These are phyloP conservation scores for Indicator maculatus DNA, from an alignment of 2,113 vertebrate genomes.

Conservation along the genomic window DNA sequence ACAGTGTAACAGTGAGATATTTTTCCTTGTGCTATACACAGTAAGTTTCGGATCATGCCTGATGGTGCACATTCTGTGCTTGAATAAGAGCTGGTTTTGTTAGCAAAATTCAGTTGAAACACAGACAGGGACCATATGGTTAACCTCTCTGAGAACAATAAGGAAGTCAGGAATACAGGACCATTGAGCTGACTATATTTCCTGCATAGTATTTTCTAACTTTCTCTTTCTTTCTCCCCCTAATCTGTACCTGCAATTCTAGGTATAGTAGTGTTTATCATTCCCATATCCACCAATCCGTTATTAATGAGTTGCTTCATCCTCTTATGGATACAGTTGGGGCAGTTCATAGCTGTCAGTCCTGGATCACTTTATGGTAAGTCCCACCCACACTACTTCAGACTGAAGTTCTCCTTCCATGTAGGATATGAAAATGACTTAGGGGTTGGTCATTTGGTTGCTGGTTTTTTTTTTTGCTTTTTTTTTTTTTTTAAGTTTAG, in stretches of 20 bases:
- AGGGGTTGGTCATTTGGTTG: background rate
- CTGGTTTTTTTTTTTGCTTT: background rate
- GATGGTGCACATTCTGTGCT: background rate
- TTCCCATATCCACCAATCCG: conserved; percentile 74
- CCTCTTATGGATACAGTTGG: conserved; percentile 71
- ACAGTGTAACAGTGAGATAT: background rate
- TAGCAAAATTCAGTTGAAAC: background rate
- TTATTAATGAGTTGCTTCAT: conserved; percentile 74
- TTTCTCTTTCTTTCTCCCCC: conserved; percentile 68
- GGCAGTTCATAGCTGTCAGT: conserved; percentile 74
- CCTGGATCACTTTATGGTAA: conserved; percentile 73
- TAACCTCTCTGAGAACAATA: background rate
- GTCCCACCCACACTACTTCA: conserved; percentile 65
- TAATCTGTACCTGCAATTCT: conserved; percentile 68
- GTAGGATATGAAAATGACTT: conserved; percentile 44
- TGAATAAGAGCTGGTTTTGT: background rate
- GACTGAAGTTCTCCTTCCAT: conserved; percentile 65
- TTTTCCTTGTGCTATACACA: background rate
- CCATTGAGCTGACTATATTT: conserved; percentile 31
- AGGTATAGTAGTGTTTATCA: conserved; percentile 74
- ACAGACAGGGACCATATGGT: background rate
- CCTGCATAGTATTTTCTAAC: conserved; percentile 63
- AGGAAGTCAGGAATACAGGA: conserved; percentile 14
- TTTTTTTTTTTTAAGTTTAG: background rate
- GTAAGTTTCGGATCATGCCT: background rate